Conservation (phyloP, 2,113 vertebrate genomes). For the Lepisosteus oculatus region DNA sequence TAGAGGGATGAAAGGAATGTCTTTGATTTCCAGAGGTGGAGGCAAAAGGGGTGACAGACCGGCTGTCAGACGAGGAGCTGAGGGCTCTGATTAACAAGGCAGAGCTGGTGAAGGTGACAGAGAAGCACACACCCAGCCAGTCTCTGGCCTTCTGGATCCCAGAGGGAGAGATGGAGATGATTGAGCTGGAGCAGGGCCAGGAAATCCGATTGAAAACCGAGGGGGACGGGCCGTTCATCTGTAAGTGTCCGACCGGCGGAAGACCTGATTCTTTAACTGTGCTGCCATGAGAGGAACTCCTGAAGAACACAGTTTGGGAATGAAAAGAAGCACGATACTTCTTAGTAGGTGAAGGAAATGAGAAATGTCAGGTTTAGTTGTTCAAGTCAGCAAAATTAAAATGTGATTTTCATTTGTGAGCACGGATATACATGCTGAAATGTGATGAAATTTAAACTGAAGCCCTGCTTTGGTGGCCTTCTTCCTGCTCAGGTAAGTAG, state of each 20-base stretch:
- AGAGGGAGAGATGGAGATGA: conserved; percentile 69
- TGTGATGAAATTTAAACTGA: too few relatives aligned
- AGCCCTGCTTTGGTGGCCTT: too few relatives aligned
- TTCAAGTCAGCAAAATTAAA: too few relatives aligned
- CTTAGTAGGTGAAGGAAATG: too few relatives aligned
- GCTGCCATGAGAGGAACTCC: too few relatives aligned
- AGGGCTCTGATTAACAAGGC: conserved; percentile 61
- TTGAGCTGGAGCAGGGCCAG: conserved; percentile 71
- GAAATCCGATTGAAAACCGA: conserved; percentile 76
- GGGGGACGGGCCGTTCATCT: conserved; percentile 79
- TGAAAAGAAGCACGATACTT: too few relatives aligned
- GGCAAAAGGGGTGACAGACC: conserved; percentile 71
- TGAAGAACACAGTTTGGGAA: too few relatives aligned
- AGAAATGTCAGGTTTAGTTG: too few relatives aligned
- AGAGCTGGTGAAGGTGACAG: conserved; percentile 65
- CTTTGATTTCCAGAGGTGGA: conserved; percentile 63
- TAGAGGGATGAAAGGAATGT: background rate
- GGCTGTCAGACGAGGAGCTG: conserved; percentile 62
- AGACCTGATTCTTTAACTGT: background rate
- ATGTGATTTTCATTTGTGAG: too few relatives aligned
- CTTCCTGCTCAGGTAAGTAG: too few relatives aligned
- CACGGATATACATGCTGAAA: too few relatives aligned
- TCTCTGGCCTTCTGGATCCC: conserved; percentile 78
- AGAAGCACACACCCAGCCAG: conserved; percentile 54
- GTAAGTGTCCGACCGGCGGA: conserved; percentile 51